phyloP scores from a whole-genome alignment of 1,140 invertebrate genomes.

The Atta colombica region DNA sequence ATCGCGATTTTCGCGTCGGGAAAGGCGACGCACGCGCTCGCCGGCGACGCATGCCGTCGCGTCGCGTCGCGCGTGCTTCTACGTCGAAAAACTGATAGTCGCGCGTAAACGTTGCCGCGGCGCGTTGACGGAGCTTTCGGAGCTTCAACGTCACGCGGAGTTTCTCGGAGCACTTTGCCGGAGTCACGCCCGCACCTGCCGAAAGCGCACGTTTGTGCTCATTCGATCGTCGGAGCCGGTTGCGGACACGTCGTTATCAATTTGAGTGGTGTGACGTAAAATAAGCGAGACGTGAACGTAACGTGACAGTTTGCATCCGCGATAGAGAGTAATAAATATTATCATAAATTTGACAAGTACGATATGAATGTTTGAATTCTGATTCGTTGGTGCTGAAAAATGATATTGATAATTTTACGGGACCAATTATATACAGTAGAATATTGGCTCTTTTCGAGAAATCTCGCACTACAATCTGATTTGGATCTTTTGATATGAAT shows the following conservation, averaged over 20 bases:
- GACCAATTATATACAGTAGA: neutral
- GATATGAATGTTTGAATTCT: neutral
- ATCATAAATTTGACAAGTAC: neutral
- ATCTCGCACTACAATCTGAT: neutral
- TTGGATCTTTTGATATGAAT: neutral
- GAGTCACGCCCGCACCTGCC: neutral
- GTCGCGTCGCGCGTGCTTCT: conserved; percentile 1
- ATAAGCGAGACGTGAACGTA: conserved; percentile 29
- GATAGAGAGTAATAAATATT: neutral
- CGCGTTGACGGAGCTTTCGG: neutral
- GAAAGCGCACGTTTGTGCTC: conserved; percentile 14
- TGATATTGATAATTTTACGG: conserved; percentile 33
- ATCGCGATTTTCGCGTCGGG: conserved; percentile 35
- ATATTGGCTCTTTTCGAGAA: neutral
- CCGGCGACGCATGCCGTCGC: neutral
- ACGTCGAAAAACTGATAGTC: conserved; percentile 19
- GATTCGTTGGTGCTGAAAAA: neutral
- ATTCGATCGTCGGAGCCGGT: neutral
- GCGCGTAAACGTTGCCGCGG: conserved; percentile 16
- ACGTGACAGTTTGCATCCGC: conserved; percentile 21
- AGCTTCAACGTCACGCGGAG: neutral
- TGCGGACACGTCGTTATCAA: neutral
- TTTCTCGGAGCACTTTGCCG: neutral
- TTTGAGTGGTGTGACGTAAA: conserved; percentile 49
- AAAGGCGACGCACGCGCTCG: conserved; percentile 34